Evolutionary conservation across 2,113 vertebrate genomes (phyloP).

Genomic region (Daubentonia madagascariensis): DNA sequence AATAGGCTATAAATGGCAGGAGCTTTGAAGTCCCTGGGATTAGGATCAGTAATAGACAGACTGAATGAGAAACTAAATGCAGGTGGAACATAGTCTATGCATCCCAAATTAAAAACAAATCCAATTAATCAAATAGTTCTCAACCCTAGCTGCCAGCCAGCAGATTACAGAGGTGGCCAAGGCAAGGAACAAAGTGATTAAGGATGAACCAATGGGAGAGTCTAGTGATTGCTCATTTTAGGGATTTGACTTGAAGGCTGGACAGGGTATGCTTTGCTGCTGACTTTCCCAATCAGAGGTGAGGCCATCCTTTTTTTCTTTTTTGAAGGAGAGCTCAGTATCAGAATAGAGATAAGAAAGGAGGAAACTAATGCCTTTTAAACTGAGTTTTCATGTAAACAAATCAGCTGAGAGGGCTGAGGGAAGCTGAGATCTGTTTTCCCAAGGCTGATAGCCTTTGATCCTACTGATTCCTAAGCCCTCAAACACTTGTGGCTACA

Average conservation of each 20-base stretch:
- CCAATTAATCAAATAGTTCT: conserved; percentile 81
- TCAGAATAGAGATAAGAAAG: conserved; percentile 62
- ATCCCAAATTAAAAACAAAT: conserved; percentile 83
- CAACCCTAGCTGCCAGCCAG: conserved; percentile 58
- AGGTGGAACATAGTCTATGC: conserved; percentile 80
- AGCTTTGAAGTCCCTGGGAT: conserved; percentile 86
- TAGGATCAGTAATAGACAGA: conserved; percentile 83
- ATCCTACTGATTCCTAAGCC: conserved; percentile 46
- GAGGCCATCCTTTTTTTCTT: not conserved
- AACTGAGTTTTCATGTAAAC: conserved; percentile 71
- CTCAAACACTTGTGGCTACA: conserved; percentile 44
- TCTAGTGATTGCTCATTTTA: not conserved
- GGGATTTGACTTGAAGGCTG: not conserved
- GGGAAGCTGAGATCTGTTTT: conserved; percentile 52
- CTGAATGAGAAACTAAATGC: conserved; percentile 79
- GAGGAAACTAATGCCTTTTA: conserved; percentile 70
- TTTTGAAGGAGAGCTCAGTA: conserved; percentile 33
- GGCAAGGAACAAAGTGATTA: not conserved
- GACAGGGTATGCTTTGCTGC: conserved; percentile 1
- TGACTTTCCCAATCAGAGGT: not conserved
- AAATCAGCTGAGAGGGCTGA: conserved; percentile 45
- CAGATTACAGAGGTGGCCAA: conserved; percentile 67
- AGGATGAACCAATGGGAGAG: not conserved
- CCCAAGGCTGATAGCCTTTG: conserved; percentile 64
- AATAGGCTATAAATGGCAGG: conserved; percentile 90